A percentile compares a stretch with the other conserved stretches of the same genome.
These are phyloP conservation scores for Porites cylindrica DNA, from an alignment of 92 coral and sea anemone species.

Conservation along the genomic window DNA sequence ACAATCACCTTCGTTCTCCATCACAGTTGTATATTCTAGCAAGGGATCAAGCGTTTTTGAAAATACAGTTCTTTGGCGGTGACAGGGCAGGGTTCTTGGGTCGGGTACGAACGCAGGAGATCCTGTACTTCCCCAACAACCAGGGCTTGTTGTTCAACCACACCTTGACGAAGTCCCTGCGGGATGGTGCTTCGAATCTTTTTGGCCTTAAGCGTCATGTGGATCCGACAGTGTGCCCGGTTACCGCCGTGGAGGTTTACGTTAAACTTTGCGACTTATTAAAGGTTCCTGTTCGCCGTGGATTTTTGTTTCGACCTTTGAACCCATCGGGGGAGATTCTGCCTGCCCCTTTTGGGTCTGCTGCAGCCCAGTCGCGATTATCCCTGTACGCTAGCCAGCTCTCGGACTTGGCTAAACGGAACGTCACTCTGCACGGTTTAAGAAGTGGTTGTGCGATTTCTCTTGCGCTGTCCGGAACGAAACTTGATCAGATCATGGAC, in stretches of 20 bases:
- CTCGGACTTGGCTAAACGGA: constrained; percentile 12
- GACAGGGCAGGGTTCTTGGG: constrained; percentile 15
- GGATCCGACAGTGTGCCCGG: neutral
- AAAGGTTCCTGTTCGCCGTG: neutral
- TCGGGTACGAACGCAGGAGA: neutral
- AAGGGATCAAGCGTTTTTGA: constrained; percentile 35
- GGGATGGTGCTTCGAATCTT: neutral
- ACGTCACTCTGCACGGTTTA: constrained; percentile 5
- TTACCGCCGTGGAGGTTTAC: neutral
- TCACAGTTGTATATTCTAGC: constrained; percentile 29
- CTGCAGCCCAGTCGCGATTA: constrained; percentile 44
- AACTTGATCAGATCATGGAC: neutral
- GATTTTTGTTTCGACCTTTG: constrained; percentile 30
- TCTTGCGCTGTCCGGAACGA: too few relatives aligned
- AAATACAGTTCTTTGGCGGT: neutral
- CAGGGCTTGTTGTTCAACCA: constrained; percentile 40
- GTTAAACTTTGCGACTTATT: neutral
- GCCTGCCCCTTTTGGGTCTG: constrained; percentile 16
- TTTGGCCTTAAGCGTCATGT: neutral
- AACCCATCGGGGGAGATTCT: constrained; percentile 15
- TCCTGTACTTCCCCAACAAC: constrained; percentile 20
- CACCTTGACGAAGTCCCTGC: constrained; percentile 16
- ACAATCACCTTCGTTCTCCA: constrained; percentile 1
- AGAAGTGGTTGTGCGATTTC: too few relatives aligned
- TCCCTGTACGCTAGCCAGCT: neutral